These are phyloP conservation scores for Andrena dorsata DNA, from an alignment of 2,888 invertebrate species.

Conservation along the genomic window DNA sequence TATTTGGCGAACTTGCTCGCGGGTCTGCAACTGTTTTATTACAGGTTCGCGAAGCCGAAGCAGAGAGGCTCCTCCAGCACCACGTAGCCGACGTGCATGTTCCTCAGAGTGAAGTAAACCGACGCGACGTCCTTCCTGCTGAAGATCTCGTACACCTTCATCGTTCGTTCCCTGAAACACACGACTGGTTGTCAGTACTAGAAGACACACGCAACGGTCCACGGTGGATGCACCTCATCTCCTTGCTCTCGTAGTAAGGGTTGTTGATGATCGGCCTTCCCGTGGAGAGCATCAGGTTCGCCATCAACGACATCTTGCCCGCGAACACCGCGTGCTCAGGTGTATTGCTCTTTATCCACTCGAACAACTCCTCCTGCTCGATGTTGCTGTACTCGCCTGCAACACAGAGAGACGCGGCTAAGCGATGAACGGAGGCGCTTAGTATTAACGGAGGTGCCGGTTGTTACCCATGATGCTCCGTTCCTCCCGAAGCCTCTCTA, in stretches of 20 bases:
- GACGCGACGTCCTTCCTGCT: constrained; percentile 90
- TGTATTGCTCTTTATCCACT: constrained; percentile 90
- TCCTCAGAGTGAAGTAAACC: constrained; percentile 89
- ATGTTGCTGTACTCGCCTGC: constrained; percentile 90
- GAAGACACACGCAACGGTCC: fast-evolving
- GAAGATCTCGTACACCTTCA: constrained; percentile 92
- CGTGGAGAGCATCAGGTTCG: constrained; percentile 92
- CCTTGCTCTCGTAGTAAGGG: constrained; percentile 94
- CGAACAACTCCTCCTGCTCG: constrained; percentile 91
- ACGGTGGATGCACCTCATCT: constrained; percentile 87
- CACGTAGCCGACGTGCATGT: constrained; percentile 90
- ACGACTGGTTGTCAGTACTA: constrained; percentile 11
- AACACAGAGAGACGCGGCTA: not conserved
- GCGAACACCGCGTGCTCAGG: constrained; percentile 91
- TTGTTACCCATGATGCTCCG: constrained; percentile 84
- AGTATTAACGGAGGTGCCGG: not conserved
- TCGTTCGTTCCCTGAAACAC: constrained; percentile 90
- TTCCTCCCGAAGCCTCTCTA: constrained; percentile 86
- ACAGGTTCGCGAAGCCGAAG: constrained; percentile 87
- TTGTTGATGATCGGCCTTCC: constrained; percentile 93
- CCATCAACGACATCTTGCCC: constrained; percentile 94
- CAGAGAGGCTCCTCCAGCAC: constrained; percentile 91
- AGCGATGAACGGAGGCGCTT: not conserved
- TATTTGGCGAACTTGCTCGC: not conserved
- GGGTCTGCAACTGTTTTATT: constrained; percentile 67